Base-by-base conservation (phyloP, 2,113 vertebrate genomes). In the Azemiops feae region DNA sequence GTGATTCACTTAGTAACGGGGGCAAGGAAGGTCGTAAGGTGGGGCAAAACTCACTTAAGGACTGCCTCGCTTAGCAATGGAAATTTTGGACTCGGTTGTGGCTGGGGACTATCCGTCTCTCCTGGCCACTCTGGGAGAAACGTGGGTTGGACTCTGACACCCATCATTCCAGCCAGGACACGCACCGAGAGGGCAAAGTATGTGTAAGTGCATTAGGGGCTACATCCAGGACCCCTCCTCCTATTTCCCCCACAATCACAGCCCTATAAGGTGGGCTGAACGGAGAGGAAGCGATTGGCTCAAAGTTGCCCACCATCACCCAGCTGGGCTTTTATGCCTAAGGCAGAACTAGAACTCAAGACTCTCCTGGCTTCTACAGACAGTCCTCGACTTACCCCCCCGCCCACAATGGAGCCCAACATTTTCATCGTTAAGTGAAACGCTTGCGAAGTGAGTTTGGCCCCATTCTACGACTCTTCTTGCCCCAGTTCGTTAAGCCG, bases 391-490 rank as follows among this genome's bases (percentile, higher is more conserved):
- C 11, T 12, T n/a, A 64, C 10, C 4, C 8, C 47, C 1, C 47
- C 47, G 0, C 43, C 47, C 47, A 50, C 30, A 2, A 64, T 5
- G 1, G 11, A n/a, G 1, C 60, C 60, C 27, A 60, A 11, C 25
- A 0, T 4, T 1, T 64, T 4, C 14, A 1, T 64, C 10, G 60
- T 64, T n/a, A 4, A 64, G 27, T 1, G 27, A 64, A n/a, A 64
- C 30, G 5, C 14, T n/a, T 5, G 11, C 5, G 5, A n/a, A 64
- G 60, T 5, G 10, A 64, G 60, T 12, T 64, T n/a, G 0, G 11
- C 0, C 27, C 27, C 4, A 1, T n/a, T 64, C 0, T 12, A 14
- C 11, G 27, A n/a, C 60, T 5, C 14, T n/a, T 1, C 60, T 5
- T 1, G 27, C 3, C 60, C 1, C 27, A 1, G 3, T 14, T 50